Conservation (phyloP, 2,888 invertebrate species). For the Coelopa pilipes region DNA sequence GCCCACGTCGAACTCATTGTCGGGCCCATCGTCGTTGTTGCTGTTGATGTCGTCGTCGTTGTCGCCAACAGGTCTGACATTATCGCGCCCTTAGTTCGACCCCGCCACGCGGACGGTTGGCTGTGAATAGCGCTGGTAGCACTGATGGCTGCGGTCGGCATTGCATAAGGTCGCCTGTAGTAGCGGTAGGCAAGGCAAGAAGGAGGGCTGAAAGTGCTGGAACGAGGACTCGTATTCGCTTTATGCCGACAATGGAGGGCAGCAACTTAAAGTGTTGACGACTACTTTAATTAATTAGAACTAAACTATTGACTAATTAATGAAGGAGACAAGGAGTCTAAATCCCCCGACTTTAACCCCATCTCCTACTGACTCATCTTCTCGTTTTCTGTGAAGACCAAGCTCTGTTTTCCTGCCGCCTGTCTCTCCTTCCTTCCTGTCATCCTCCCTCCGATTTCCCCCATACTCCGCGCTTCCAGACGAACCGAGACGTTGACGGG, state of each 20-base stretch:
- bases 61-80: slow-evolving; percentile 16
- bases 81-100: slow-evolving; percentile 4
- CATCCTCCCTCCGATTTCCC: background rate
- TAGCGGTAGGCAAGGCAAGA: background rate
- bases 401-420: no score
- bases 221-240: background rate
- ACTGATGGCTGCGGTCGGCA: background rate
- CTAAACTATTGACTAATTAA: no score
- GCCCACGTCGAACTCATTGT: background rate
- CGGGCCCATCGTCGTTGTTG: background rate
- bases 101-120: background rate
- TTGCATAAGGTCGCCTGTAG: background rate
- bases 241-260: background rate
- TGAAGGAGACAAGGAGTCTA: no score
- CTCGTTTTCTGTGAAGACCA: no score
- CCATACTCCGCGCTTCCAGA: slow-evolving; percentile 17
- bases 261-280: background rate
- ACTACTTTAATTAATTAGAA: no score
- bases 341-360: no score
- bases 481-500: slow-evolving; percentile 22
- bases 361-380: no score
- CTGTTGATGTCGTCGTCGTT: background rate
- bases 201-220: background rate
- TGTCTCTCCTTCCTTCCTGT: background rate
- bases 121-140: slow-evolving; percentile 10